These are phyloP conservation scores for Channa maculata DNA, from an alignment of 2,113 vertebrate species.

Conservation along the genomic window DNA sequence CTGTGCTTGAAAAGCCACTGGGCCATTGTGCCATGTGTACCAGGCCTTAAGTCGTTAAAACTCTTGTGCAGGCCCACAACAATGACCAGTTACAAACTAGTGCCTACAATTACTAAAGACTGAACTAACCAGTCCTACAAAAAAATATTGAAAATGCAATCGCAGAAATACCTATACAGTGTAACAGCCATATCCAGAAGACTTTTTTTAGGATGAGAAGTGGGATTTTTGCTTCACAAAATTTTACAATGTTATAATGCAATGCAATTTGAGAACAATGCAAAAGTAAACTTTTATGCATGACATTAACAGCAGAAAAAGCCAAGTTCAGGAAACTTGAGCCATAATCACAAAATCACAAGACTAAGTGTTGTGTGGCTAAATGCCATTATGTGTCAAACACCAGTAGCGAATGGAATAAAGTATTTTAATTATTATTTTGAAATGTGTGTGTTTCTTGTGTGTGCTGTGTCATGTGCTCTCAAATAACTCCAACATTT, in stretches of 20 bases:
- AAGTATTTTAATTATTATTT: constrained; percentile 74
- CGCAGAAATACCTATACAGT: neutral
- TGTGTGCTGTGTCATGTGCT: too few relatives aligned
- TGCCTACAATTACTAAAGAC: constrained; percentile 49
- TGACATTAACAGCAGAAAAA: constrained; percentile 27
- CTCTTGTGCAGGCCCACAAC: neutral
- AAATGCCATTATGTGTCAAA: constrained; percentile 32
- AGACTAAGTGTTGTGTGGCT: constrained; percentile 14
- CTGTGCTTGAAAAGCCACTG: constrained; percentile 23
- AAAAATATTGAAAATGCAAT: neutral
- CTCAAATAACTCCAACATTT: too few relatives aligned
- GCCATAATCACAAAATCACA: constrained; percentile 62
- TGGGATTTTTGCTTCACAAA: constrained; percentile 17
- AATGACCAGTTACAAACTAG: constrained; percentile 39
- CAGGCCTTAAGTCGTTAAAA: constrained; percentile 27
- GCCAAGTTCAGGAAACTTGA: constrained; percentile 65
- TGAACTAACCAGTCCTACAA: neutral
- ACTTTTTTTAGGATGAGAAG: neutral
- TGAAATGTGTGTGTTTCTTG: constrained; percentile 2
- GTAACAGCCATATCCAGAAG: constrained; percentile 4
- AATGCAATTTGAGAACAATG: constrained; percentile 53
- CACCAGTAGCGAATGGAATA: constrained; percentile 61
- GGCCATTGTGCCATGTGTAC: neutral
- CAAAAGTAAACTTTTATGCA: constrained; percentile 40
- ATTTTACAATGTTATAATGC: constrained; percentile 37